A percentile compares a stretch with the other conserved stretches of the same genome.
These are phyloP conservation scores for Norana najaformis DNA, from an alignment of 2,888 invertebrate species.

Conservation along the genomic window DNA sequence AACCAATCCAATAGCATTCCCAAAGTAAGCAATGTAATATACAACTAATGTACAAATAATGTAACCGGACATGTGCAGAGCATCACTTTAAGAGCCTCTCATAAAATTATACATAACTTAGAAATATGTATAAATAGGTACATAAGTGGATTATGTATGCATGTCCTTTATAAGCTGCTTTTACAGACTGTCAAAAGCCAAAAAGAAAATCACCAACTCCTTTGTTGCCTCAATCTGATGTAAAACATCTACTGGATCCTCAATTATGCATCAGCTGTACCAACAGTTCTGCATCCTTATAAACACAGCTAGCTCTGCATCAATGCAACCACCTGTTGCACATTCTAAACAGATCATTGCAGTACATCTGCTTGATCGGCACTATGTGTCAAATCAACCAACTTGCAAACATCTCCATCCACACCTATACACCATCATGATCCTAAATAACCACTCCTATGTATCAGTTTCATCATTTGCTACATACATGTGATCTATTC, in stretches of 20 bases:
- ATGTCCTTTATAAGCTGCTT: neutral
- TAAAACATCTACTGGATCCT: neutral
- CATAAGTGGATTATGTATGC: neutral
- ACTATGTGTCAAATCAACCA: neutral
- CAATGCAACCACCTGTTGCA: neutral
- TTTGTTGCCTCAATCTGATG: neutral
- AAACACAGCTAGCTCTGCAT: neutral
- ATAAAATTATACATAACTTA: too few relatives aligned
- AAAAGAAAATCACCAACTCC: neutral
- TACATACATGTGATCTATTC: constrained; percentile 5
- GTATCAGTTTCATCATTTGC: neutral
- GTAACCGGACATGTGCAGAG: neutral
- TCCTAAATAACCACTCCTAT: neutral
- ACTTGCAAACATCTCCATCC: neutral
- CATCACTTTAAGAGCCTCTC: neutral
- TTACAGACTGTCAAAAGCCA: neutral
- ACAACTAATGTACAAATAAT: neutral
- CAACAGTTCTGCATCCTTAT: neutral
- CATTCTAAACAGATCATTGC: neutral
- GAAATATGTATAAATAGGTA: neutral
- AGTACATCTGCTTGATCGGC: neutral
- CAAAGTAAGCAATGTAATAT: neutral
- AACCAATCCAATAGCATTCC: neutral
- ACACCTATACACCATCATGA: neutral
- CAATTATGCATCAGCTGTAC: neutral